phyloP scores from a whole-genome alignment of 2,888 invertebrate genomes.

The Scaptomyza reducta region DNA sequence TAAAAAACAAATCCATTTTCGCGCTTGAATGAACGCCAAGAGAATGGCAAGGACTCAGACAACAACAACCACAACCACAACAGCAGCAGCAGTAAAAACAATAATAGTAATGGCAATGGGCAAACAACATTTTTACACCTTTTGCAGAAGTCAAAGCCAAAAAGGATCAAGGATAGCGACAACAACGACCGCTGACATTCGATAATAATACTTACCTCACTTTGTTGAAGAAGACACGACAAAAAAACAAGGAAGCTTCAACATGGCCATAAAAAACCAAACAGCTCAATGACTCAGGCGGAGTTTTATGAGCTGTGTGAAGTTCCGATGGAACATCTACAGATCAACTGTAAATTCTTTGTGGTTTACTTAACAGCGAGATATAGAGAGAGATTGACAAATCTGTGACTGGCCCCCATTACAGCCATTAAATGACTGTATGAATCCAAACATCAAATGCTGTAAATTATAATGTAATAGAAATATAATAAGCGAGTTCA shows the following conservation, averaged over 20 bases:
- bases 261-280: constrained; percentile 56
- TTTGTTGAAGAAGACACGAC: constrained; percentile 41
- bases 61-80: constrained; percentile 21
- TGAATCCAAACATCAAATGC: constrained; percentile 63
- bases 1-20: constrained; percentile 82
- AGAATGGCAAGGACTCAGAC: constrained; percentile 53
- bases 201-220: constrained; percentile 56
- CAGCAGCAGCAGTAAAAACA: constrained; percentile 58
- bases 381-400: constrained; percentile 52
- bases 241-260: neutral
- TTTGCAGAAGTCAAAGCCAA: constrained; percentile 48
- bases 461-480: constrained; percentile 76
- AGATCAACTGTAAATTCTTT: constrained; percentile 41
- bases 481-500: constrained; percentile 70
- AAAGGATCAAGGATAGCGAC: constrained; percentile 59
- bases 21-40: constrained; percentile 71
- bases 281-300: constrained; percentile 66
- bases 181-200: constrained; percentile 45
- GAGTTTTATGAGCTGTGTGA: constrained; percentile 55
- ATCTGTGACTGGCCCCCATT: constrained; percentile 51
- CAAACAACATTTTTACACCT: constrained; percentile 72
- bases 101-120: constrained; percentile 72
- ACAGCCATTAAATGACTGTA: constrained; percentile 59
- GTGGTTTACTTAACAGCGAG: constrained; percentile 50
- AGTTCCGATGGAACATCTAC: constrained; percentile 20